Conservation (phyloP, 2,113 vertebrate species). For the Cyprinodon variegatus region DNA sequence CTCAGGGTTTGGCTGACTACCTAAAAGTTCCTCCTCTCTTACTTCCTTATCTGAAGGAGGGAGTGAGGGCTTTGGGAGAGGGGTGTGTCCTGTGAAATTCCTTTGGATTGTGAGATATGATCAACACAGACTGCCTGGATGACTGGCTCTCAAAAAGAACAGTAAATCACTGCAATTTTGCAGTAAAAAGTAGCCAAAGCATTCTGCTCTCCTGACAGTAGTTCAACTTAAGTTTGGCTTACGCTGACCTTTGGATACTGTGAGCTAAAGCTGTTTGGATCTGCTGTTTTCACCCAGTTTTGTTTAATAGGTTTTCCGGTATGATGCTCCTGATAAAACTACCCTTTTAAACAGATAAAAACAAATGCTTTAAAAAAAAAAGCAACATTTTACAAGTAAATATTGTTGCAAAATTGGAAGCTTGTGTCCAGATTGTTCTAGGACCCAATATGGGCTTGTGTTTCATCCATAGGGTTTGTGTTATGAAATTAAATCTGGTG, state of each 20-base stretch:
- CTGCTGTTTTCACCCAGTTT: neutral
- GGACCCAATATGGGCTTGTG: neutral
- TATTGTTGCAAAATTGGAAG: neutral
- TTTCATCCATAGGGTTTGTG: neutral
- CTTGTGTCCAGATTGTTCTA: neutral
- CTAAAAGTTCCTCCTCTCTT: conserved; percentile 37
- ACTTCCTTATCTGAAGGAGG: conserved; percentile 61
- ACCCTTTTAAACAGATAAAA: neutral
- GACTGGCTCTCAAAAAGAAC: conserved; percentile 22
- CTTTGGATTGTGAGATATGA: conserved; percentile 61
- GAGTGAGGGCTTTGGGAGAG: conserved; percentile 24
- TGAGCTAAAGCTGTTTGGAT: neutral
- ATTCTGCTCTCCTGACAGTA: neutral
- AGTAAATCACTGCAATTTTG: conserved; percentile 8
- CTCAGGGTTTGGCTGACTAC: conserved; percentile 32
- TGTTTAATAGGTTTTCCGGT: neutral
- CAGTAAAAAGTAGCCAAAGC: neutral
- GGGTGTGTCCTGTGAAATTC: conserved; percentile 68
- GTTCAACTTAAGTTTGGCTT: conserved; percentile 5
- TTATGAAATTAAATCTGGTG: neutral
- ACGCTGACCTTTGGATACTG: neutral
- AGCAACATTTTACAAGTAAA: neutral
- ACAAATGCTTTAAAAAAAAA: neutral
- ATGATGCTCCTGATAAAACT: too few species aligned
- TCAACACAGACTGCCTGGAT: conserved; percentile 41